These are phyloP conservation scores for Meleagris gallopavo DNA, from an alignment of 2,113 vertebrate species.

Conservation along the genomic window DNA sequence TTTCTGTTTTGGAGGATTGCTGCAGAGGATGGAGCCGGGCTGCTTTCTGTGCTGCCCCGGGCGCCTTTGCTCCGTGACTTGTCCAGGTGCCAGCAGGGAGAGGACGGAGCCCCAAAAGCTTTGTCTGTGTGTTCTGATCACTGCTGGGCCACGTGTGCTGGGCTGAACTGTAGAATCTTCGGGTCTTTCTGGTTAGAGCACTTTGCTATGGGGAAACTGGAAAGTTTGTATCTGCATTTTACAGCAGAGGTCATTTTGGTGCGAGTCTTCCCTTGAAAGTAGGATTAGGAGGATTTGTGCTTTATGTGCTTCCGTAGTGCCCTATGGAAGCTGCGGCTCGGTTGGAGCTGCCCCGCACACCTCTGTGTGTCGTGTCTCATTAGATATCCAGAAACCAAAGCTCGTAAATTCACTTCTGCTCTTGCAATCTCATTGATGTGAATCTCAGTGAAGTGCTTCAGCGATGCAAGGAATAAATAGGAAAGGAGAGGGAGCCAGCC, in stretches of 20 bases:
- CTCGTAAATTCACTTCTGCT: neutral
- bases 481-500: neutral
- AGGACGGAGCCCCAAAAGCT: neutral
- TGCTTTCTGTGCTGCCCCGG: fast-evolving
- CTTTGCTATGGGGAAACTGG: neutral
- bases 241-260: neutral
- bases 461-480: neutral
- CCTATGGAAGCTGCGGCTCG: neutral
- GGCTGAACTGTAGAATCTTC: neutral
- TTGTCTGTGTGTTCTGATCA: fast-evolving
- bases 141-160: neutral
- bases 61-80: fast-evolving
- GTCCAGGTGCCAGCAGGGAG: neutral
- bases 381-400: neutral
- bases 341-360: too few relatives aligned
- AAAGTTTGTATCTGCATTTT: neutral
- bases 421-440: neutral
- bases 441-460: neutral
- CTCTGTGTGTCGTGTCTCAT: neutral
- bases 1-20: neutral
- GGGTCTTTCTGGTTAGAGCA: neutral
- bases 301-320: neutral
- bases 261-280: neutral
- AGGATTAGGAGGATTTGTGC: neutral
- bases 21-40: neutral